Base-by-base conservation (phyloP, 2,888 invertebrate species). In the Scaptomyza flava region DNA sequence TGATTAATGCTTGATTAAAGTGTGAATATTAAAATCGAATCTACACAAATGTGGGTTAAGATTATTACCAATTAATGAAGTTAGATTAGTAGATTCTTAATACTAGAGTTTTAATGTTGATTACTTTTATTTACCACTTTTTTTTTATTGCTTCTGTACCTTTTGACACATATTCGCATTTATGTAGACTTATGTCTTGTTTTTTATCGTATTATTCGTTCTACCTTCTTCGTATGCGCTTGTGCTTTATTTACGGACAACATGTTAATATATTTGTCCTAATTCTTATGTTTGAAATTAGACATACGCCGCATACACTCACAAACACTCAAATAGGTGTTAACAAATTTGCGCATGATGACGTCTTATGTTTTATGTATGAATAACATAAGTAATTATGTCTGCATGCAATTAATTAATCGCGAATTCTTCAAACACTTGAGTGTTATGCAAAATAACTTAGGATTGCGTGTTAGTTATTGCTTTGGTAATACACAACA, bases 151-250 rank as follows among this genome's bases (percentile, higher is more conserved):
- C 17, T 48, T 3, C n/a, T 8, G 9, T 41, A 58, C 38, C 11
- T 50, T 14, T 50, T 42, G 58, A 58, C 58, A 58, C 41, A 59
- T 20, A 48, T 27, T 54, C n/a, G 50, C 31, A 42, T 57, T 41
- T 31, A 36, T 58, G 46, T 47, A 27, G 51, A 17, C 30, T 66
- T 30, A n/a, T 46, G 8, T 50, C 33, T 56, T 57, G 57, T 58
- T 62, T 53, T 53, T 72, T 61, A 45, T 59, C 80, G 47, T 80
- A 66, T 68, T 62, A 64, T 59, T 61, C 36, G 33, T 53, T 11
- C 34, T 43, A 54, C 59, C 34, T 41, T 60, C 60, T 61, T 66
- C 64, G 57, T 78, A 60, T 48, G 43, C 48, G 43, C 48, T 46
- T 42, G 30, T 64, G 63, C 52, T 48, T 52, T 64, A 68, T 64